Conservation (phyloP, 2,888 invertebrate species). For the Ceriagrion tenellum region DNA sequence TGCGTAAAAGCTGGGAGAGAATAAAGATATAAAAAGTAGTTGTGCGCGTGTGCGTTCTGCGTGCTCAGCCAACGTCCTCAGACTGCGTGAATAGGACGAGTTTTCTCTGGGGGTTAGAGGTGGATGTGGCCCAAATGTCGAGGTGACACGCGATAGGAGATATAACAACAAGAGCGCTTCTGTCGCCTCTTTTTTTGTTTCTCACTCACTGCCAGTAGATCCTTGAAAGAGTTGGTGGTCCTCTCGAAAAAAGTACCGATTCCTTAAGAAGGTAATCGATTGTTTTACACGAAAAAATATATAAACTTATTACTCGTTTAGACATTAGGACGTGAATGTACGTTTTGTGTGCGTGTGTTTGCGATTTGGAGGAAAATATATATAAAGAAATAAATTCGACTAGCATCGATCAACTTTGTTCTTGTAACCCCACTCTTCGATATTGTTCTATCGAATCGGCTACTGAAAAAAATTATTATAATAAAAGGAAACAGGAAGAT, state of each 20-base stretch:
- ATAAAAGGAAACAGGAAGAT: neutral
- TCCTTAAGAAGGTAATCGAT: neutral
- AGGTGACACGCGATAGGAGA: constrained; percentile 16
- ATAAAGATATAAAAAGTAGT: neutral
- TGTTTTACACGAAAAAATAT: neutral
- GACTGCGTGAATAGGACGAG: neutral
- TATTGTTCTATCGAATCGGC: neutral
- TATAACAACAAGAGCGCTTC: neutral
- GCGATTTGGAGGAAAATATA: neutral
- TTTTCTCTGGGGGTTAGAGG: neutral
- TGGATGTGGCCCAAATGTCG: neutral
- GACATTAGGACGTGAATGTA: neutral
- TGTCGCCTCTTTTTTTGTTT: neutral
- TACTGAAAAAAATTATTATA: neutral
- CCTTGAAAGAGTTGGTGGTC: neutral
- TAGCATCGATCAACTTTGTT: constrained; percentile 1
- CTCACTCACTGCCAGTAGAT: neutral
- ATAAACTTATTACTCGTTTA: neutral
- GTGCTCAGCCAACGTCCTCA: neutral
- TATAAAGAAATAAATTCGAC: neutral
- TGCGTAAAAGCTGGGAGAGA: neutral
- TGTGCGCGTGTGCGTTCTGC: neutral
- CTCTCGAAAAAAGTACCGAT: neutral
- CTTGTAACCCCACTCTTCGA: neutral
- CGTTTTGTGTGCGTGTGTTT: neutral